Conservation (phyloP, 2,113 vertebrate species). For the Scatophagus argus region DNA sequence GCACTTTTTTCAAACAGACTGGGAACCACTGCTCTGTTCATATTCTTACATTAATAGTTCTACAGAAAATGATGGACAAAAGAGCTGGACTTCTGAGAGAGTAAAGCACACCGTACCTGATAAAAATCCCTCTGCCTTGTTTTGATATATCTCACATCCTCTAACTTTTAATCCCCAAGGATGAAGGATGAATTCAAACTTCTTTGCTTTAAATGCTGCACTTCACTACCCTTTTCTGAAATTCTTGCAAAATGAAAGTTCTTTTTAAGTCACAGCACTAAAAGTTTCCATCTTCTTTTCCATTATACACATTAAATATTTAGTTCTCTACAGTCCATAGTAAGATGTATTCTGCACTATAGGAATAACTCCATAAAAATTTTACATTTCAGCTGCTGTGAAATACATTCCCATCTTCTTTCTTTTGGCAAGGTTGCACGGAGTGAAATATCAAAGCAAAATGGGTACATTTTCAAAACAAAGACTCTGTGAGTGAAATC, state of each 20-base stretch:
- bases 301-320: slow-evolving; percentile 67
- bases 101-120: not conserved
- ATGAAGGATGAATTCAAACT: slow-evolving; percentile 9
- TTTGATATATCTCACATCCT: slow-evolving; percentile 15
- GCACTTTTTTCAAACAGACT: no score
- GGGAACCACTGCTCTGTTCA: no score
- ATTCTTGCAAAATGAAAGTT: slow-evolving; percentile 32
- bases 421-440: slow-evolving; percentile 48
- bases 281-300: slow-evolving; percentile 57
- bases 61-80: not conserved
- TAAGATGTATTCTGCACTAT: slow-evolving; percentile 39
- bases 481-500: slow-evolving; percentile 67
- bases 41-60: not conserved
- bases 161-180: slow-evolving; percentile 28
- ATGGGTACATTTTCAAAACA: slow-evolving; percentile 67
- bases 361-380: slow-evolving; percentile 47
- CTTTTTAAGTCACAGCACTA: slow-evolving; percentile 28
- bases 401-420: slow-evolving; percentile 43
- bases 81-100: slow-evolving; percentile 1
- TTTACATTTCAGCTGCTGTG: slow-evolving; percentile 37
- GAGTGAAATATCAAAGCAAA: slow-evolving; percentile 72
- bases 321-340: slow-evolving; percentile 47
- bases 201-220: slow-evolving; percentile 45
- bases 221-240: slow-evolving; percentile 25
- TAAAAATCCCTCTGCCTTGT: not conserved